These are phyloP conservation scores for Polypedilum vanderplanki DNA, from an alignment of 1,140 invertebrate genomes.

Conservation along the genomic window DNA sequence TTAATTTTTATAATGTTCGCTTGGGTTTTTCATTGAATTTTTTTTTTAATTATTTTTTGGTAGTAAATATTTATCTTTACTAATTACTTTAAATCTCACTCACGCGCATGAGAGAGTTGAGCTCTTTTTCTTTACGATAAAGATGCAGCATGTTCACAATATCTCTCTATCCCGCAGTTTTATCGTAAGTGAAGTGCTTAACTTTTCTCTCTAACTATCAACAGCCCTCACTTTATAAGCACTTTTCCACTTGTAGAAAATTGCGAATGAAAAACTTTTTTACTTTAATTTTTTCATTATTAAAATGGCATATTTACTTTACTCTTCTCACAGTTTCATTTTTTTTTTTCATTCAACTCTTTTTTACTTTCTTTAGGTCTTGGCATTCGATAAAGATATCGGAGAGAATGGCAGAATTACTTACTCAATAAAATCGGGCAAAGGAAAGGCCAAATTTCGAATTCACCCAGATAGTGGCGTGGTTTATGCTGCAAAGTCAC, in stretches of 20 bases:
- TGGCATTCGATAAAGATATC: conserved; percentile 75
- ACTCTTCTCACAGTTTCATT: conserved; percentile 23
- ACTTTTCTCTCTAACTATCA: neutral
- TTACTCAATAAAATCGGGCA: conserved; percentile 71
- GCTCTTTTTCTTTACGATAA: no score
- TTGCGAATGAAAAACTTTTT: conserved; percentile 17
- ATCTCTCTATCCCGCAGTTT: no score
- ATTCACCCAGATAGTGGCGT: conserved; percentile 74
- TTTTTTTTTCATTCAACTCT: conserved; percentile 3
- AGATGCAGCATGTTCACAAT: no score
- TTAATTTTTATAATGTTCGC: no score
- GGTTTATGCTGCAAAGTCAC: conserved; percentile 61
- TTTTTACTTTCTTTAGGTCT: conserved; percentile 53
- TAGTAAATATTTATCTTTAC: no score
- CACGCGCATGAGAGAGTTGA: neutral
- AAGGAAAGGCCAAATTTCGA: conserved; percentile 65
- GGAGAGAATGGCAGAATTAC: conserved; percentile 72
- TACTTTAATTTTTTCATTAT: conserved; percentile 18
- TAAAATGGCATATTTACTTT: conserved; percentile 28
- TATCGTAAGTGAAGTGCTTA: neutral
- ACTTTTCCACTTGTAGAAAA: conserved; percentile 9
- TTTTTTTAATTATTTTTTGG: no score
- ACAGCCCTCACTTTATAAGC: neutral
- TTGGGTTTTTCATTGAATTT: no score
- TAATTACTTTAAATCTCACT: conserved; percentile 2